Evolutionary conservation across 2,888 invertebrate genomes (phyloP), one percentile per base, ranked within the genome.

Genomic region (Antitype chi): DNA sequence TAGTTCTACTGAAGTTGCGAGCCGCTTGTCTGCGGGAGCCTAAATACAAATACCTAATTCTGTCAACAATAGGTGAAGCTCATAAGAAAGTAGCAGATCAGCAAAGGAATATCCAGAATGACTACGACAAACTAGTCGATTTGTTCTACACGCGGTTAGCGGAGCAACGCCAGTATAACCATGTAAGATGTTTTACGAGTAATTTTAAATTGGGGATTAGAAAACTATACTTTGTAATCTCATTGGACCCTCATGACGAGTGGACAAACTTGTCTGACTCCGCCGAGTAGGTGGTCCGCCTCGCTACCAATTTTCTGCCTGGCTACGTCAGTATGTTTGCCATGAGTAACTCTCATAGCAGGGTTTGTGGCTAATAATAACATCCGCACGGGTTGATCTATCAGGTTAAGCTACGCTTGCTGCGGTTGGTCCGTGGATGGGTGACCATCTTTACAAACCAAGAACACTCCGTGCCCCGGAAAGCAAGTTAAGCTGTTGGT

Each of bases 41-140:
- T 47, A 11, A 11, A 47, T 47, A 13, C 43, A 47, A 47, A 47
- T 47, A n/a, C n/a, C n/a, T n/a, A 47, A 47, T 25, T 70, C 23
- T 64, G 23, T 59, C 28, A 11, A 13, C 13, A 59, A 69, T 73
- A 95, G 96, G 96, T 17, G 96, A 96, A 74, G 91, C 95, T 3
- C 91, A 92, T 57, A 92, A 89, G 76, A 94, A 91, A 81, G 77
- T 82, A 1, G 82, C 91, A 4, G 95, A 96, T 9, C 66, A 81
- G 11, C 89, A 90, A 73, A 94, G 70, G 43, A 74, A 23, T 52
- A 62, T 55, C 9, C 82, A 82, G 90, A 97, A 97, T 0, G 97
- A 97, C 75, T 97, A 97, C 83, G 97, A 97, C 83, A 97, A 96
- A 77, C 91, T 97, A 49, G 97, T 97, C 4, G 96, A 97, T 7